phyloP scores from a whole-genome alignment of 1,140 invertebrate species.

The Ditylenchus dipsaci region DNA sequence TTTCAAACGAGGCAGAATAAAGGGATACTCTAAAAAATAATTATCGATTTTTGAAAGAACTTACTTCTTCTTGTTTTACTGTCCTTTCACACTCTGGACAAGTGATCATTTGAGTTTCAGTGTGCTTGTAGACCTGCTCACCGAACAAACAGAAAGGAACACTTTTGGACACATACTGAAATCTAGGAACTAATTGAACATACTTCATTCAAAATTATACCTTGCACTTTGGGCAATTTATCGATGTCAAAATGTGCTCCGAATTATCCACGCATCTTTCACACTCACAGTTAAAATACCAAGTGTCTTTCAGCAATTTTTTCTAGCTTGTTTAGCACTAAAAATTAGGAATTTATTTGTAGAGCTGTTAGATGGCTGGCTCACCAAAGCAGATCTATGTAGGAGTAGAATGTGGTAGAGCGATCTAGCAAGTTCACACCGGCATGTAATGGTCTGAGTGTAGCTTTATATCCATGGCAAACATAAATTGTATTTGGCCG shows the following conservation, averaged over 20 bases:
- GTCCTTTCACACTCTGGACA: constrained; percentile 31
- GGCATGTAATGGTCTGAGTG: constrained; percentile 35
- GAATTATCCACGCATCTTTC: constrained; percentile 42
- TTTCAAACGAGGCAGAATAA: too few relatives aligned
- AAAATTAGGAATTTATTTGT: constrained; percentile 23
- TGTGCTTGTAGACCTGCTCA: constrained; percentile 24
- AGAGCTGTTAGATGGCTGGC: neutral
- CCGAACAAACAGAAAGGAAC: constrained; percentile 25
- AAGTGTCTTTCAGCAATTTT: constrained; percentile 50
- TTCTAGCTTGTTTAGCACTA: constrained; percentile 47
- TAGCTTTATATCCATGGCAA: constrained; percentile 49
- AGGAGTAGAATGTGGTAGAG: constrained; percentile 49
- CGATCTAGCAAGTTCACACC: constrained; percentile 40
- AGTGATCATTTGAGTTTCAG: constrained; percentile 26
- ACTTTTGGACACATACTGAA: constrained; percentile 12
- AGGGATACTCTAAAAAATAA: too few relatives aligned
- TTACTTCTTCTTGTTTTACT: constrained; percentile 6
- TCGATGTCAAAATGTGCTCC: constrained; percentile 51
- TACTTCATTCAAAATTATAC: too few relatives aligned
- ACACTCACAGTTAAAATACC: constrained; percentile 53
- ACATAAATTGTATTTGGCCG: constrained; percentile 50
- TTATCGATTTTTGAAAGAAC: neutral
- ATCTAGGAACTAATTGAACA: too few relatives aligned
- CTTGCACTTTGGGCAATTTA: constrained; percentile 44
- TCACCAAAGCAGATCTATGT: constrained; percentile 52